Percentiles rank a stretch among this genome's conserved stretches.
These are phyloP conservation scores for Centruroides sculpturatus DNA, from an alignment of 1,140 invertebrate species.

Conservation along the genomic window DNA sequence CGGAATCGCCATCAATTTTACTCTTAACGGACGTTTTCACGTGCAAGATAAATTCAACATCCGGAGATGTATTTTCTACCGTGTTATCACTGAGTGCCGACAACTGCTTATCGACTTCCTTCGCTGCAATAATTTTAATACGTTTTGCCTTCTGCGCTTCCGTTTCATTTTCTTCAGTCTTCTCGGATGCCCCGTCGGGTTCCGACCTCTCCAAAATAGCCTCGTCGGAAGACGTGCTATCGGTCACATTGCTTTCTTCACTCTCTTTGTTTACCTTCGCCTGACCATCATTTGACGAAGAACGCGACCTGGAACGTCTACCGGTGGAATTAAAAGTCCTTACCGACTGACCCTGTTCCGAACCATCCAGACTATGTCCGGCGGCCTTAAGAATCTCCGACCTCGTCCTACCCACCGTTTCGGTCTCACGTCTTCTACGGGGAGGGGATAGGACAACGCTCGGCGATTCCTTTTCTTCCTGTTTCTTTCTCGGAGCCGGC, in stretches of 20 bases:
- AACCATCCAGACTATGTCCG: too few relatives aligned
- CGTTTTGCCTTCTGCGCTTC: not conserved
- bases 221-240: not conserved
- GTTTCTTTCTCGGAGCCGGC: too few relatives aligned
- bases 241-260: too few relatives aligned
- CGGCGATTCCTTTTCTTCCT: not conserved
- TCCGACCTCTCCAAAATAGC: not conserved
- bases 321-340: too few relatives aligned
- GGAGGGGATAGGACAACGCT: slow-evolving; percentile 8
- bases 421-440: slow-evolving; percentile 6
- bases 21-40: too few relatives aligned
- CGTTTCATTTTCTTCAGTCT: not conserved
- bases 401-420: not conserved
- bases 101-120: slow-evolving; percentile 13
- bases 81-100: slow-evolving; percentile 19
- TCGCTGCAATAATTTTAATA: not conserved
- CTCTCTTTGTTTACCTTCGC: too few relatives aligned
- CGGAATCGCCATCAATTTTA: slow-evolving; percentile 31
- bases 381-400: too few relatives aligned
- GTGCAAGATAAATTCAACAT: slow-evolving; percentile 41
- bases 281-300: too few relatives aligned
- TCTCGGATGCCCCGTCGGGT: not conserved
- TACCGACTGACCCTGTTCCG: too few relatives aligned
- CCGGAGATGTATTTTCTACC: slow-evolving; percentile 27
- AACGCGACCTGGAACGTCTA: too few relatives aligned